Percentiles rank a stretch among this genome's conserved stretches.
Evolutionary conservation across 2,113 vertebrate genomes (phyloP).

Genomic region (Bettongia penicillata): DNA sequence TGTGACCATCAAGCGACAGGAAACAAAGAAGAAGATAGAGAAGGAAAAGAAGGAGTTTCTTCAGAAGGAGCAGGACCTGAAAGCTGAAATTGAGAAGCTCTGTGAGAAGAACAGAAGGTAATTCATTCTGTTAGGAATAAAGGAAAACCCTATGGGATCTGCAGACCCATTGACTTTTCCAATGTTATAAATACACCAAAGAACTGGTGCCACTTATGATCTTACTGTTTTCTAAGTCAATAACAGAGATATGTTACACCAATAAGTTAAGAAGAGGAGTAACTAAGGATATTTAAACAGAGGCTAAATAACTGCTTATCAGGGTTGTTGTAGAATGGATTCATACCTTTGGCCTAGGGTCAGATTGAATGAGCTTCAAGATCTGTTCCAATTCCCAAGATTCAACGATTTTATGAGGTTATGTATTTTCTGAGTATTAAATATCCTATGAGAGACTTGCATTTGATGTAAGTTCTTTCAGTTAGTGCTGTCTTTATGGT

Average conservation of each 20-base stretch:
- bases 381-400: background rate
- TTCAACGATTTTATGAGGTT: background rate
- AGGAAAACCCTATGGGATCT: background rate
- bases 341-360: background rate
- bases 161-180: background rate
- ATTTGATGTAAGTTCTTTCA: background rate
- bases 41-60: constrained; percentile 90
- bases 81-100: constrained; percentile 87
- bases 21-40: constrained; percentile 89
- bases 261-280: constrained; percentile 3
- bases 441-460: background rate
- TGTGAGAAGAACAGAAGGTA: constrained; percentile 88
- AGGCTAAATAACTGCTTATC: background rate
- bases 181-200: background rate
- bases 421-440: background rate
- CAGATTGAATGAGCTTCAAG: background rate
- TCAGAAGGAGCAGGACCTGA: constrained; percentile 89
- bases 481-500: background rate
- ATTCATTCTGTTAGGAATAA: constrained; percentile 38
- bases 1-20: constrained; percentile 87
- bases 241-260: background rate
- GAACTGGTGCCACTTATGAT: background rate
- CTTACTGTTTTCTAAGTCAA: background rate
- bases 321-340: background rate
- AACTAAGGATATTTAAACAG: background rate